Conservation (phyloP, 2,113 vertebrate genomes). For the Catagonus wagneri region DNA sequence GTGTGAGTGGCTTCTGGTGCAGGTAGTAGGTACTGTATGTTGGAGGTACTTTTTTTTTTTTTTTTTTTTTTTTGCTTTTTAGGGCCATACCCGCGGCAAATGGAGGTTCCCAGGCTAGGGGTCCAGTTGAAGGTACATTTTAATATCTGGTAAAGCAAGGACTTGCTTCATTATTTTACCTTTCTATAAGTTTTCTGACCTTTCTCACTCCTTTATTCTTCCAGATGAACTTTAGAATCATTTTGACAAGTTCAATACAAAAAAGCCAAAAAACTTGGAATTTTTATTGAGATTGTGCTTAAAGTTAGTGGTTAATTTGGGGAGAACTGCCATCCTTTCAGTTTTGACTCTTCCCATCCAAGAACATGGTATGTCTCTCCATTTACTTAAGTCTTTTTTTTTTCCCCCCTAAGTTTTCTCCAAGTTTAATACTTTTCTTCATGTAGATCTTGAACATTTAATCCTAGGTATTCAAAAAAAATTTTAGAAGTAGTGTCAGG, state of each 20-base stretch:
- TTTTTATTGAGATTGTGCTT: slow-evolving; percentile 67
- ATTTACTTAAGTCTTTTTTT: background rate
- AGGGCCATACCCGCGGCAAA: no score
- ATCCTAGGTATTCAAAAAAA: background rate
- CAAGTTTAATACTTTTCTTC: slow-evolving; percentile 1
- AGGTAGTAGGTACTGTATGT: background rate
- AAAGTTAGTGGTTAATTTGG: slow-evolving; percentile 70
- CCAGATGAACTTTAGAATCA: slow-evolving; percentile 73
- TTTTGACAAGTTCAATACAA: slow-evolving; percentile 61
- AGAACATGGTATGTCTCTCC: slow-evolving; percentile 63
- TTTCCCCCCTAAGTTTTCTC: background rate
- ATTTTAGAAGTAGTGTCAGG: background rate
- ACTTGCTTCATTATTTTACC: background rate
- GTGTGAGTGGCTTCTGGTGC: background rate
- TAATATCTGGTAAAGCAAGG: background rate
- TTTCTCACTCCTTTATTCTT: slow-evolving; percentile 64
- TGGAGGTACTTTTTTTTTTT: background rate
- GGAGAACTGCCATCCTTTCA: slow-evolving; percentile 49
- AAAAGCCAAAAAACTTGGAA: slow-evolving; percentile 1
- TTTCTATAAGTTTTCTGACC: slow-evolving; percentile 3
- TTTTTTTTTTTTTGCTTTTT: no score
- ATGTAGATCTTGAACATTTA: background rate
- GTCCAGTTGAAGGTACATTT: no score
- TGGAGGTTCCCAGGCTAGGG: no score
- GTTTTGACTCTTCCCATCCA: slow-evolving; percentile 64